A percentile compares a stretch with the other conserved stretches of the same genome.
These are phyloP conservation scores for Parotocinclus haroldoi DNA, from an alignment of 2,797 vertebrate species.

Conservation along the genomic window DNA sequence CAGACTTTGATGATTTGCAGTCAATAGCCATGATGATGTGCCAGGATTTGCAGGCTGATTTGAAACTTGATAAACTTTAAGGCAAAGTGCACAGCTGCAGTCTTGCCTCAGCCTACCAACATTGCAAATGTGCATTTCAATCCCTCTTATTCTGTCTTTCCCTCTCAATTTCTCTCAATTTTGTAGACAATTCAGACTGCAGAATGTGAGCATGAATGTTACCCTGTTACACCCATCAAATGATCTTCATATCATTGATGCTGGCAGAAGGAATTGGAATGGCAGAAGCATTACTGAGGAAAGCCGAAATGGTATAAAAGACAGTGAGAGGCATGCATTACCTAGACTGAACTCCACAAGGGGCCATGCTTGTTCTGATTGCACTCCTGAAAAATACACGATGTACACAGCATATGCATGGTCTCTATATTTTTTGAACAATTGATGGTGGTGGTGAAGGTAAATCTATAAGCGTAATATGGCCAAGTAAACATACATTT, in stretches of 20 bases:
- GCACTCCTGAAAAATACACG: conserved; percentile 42
- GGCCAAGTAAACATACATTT: conserved; percentile 10
- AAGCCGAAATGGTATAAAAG: conserved; percentile 40
- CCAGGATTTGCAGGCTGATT: conserved; percentile 49
- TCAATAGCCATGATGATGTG: conserved; percentile 56
- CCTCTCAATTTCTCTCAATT: conserved; percentile 5
- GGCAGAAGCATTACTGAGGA: conserved; percentile 39
- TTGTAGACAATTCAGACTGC: conserved; percentile 26
- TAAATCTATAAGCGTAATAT: conserved; percentile 23
- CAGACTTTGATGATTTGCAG: conserved; percentile 46
- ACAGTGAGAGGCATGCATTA: conserved; percentile 31
- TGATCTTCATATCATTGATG: conserved; percentile 60
- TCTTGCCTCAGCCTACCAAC: conserved; percentile 20
- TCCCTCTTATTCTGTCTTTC: not conserved
- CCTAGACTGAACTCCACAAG: conserved; percentile 46
- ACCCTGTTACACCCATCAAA: conserved; percentile 49
- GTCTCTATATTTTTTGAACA: conserved; percentile 41
- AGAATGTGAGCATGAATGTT: conserved; percentile 53
- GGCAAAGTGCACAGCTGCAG: conserved; percentile 18
- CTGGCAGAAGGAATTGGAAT: conserved; percentile 44
- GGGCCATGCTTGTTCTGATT: conserved; percentile 56
- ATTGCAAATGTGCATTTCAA: conserved; percentile 13
- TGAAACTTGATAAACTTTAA: conserved; percentile 37
- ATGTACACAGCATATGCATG: conserved; percentile 21
- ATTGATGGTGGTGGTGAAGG: conserved; percentile 4